These are phyloP conservation scores for Amphipoea lucens DNA, from an alignment of 2,888 invertebrate species.

Conservation along the genomic window DNA sequence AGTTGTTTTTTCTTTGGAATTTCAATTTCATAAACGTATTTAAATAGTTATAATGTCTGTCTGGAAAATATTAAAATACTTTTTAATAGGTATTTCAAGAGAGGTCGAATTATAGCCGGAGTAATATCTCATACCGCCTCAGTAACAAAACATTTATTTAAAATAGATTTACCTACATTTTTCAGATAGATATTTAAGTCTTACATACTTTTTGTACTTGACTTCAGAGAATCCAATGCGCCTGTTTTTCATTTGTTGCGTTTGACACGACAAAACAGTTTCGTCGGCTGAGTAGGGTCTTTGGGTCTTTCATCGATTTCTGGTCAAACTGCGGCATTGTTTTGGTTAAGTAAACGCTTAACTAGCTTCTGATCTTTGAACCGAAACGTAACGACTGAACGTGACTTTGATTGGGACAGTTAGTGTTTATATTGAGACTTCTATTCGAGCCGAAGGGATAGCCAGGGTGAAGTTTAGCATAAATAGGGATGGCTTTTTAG, in stretches of 20 bases:
- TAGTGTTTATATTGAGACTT: conserved; percentile 50
- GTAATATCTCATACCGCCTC: not conserved
- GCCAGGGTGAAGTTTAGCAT: conserved; percentile 38
- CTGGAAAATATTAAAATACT: not conserved
- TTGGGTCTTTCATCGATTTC: conserved; percentile 40
- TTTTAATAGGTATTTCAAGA: not conserved
- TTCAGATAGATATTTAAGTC: not conserved
- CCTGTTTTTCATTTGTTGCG: conserved; percentile 29
- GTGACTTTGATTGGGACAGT: conserved; percentile 52
- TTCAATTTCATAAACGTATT: not conserved
- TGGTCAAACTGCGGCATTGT: conserved; percentile 32
- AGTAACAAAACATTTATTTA: not conserved
- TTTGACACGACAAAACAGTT: conserved; percentile 39
- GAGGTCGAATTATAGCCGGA: not conserved
- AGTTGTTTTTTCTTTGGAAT: conserved; percentile 32
- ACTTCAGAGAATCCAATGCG: not conserved
- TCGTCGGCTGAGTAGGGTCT: conserved; percentile 18
- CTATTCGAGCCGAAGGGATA: conserved; percentile 25
- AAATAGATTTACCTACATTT: not conserved
- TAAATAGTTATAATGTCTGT: not conserved
- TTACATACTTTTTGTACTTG: not conserved
- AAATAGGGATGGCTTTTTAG: not conserved
- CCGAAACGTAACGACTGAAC: conserved; percentile 46
- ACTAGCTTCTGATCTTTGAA: conserved; percentile 44
- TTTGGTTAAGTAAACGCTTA: conserved; percentile 36